Conservation (phyloP, 2,888 invertebrate species). For the Trachelus tabidus region DNA sequence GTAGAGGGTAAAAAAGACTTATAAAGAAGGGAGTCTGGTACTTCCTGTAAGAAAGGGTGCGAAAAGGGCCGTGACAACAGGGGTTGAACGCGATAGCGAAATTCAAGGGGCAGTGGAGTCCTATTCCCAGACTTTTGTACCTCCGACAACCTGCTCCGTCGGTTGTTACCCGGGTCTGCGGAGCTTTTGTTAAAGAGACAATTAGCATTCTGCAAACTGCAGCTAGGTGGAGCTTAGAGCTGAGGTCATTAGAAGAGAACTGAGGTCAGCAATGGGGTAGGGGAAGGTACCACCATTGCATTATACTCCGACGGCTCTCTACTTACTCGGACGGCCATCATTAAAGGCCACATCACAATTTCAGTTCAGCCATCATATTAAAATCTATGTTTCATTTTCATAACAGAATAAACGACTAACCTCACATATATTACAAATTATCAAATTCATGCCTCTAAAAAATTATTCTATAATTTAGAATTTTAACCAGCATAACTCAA, state of each 20-base stretch:
- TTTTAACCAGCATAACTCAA: no score
- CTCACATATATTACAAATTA: no score
- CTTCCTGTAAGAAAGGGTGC: not conserved
- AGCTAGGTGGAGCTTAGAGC: slow-evolving; percentile 23
- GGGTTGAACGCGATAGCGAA: slow-evolving; percentile 12
- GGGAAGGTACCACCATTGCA: slow-evolving; percentile 12
- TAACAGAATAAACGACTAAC: no score
- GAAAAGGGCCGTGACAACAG: not conserved
- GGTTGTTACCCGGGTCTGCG: slow-evolving; percentile 13
- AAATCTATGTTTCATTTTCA: no score
- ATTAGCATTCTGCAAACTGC: slow-evolving; percentile 47
- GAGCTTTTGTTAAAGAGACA: slow-evolving; percentile 44
- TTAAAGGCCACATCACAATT: no score
- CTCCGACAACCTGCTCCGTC: not conserved
- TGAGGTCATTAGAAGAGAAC: slow-evolving; percentile 34
- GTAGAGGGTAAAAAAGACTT: not conserved
- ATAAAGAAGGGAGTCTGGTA: not conserved
- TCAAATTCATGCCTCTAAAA: no score
- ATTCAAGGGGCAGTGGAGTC: slow-evolving; percentile 17
- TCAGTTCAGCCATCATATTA: no score
- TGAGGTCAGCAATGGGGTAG: slow-evolving; percentile 23
- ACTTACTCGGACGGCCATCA: no score
- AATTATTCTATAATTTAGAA: no score
- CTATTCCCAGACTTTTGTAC: no score
- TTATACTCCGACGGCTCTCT: not conserved